Base-by-base conservation (phyloP, 2,797 vertebrate species). In the Mormyrus proboscirostris region DNA sequence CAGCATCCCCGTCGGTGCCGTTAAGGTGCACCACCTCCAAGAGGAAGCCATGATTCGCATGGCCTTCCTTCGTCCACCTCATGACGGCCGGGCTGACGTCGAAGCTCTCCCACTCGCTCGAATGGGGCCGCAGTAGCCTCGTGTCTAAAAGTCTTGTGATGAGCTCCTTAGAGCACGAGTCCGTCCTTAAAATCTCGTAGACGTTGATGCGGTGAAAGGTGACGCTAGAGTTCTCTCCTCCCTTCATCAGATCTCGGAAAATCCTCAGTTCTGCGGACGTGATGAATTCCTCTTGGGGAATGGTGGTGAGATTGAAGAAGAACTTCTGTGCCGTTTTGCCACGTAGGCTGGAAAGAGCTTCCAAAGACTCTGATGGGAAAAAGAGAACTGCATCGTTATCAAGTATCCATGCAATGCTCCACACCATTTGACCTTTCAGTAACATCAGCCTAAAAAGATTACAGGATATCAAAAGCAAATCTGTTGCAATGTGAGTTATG, bases 141-240 rank as follows among this genome's bases (percentile, higher is more conserved):
- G 98, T 99, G 97, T 99, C 99, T 95, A 99, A 96, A 91, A 99
- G 96, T 94, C 98, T 97, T 59, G 95, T 96, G 92, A 99, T 94
- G 19, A 97, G 97, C 91, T 98, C 97, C 91, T 96, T 93, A 87
- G 94, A 94, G 91, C 94, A 73, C 89, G 94, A 92, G 88, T 96
- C 96, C 91, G 95, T 95, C 93, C 97, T 97, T 89, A 99, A 96
- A 92, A 99, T 96, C 96, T 99, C 99, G 93, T 98, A 99, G 96
- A 99, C 97, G 96, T 99, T 99, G 95, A 99, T 98, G 90, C 99
- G 97, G 92, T 99, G 98, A 93, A 97, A 94, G 92, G 96, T 96
- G 91, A 95, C 95, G 3, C 94, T 95, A 90, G 83, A 10, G 85
- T 87, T 87, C 57, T 50, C 7, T 33, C 10, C 84, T 19, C 84